These are phyloP conservation scores for Agonum fuliginosum DNA, from an alignment of 2,888 invertebrate genomes.

Conservation along the genomic window DNA sequence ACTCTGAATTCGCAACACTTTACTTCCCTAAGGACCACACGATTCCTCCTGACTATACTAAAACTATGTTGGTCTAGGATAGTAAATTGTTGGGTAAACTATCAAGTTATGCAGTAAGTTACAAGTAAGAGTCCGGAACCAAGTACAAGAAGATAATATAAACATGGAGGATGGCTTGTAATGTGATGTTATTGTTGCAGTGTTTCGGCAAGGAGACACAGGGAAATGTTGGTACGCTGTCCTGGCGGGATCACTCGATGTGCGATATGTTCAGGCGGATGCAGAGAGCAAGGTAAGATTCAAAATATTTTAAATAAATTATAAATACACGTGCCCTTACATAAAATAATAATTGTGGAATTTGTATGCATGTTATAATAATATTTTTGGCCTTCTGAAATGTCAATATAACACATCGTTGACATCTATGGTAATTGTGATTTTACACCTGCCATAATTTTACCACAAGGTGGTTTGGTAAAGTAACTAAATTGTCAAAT, in stretches of 20 bases:
- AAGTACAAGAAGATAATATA: no score
- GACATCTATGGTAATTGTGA: no score
- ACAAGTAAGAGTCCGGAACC: no score
- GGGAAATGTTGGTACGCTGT: slow-evolving; percentile 88
- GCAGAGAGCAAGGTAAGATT: slow-evolving; percentile 77
- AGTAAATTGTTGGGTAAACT: neutral
- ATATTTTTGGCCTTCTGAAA: no score
- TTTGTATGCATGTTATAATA: no score
- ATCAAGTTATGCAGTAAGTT: neutral
- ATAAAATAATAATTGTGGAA: slow-evolving; percentile 1
- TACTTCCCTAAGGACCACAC: neutral
- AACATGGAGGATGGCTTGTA: no score
- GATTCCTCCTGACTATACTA: neutral
- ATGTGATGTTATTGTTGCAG: slow-evolving; percentile 72
- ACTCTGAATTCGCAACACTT: no score
- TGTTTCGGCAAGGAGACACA: slow-evolving; percentile 85
- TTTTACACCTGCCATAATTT: no score
- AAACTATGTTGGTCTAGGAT: neutral
- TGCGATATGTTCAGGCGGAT: slow-evolving; percentile 77
- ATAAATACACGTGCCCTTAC: neutral
- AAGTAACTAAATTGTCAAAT: no score
- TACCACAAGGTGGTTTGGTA: no score
- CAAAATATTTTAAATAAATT: neutral
- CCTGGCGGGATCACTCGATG: slow-evolving; percentile 82
- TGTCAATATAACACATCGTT: no score